Conservation (phyloP, 2,888 invertebrate species). For the Augiades crinisus region DNA sequence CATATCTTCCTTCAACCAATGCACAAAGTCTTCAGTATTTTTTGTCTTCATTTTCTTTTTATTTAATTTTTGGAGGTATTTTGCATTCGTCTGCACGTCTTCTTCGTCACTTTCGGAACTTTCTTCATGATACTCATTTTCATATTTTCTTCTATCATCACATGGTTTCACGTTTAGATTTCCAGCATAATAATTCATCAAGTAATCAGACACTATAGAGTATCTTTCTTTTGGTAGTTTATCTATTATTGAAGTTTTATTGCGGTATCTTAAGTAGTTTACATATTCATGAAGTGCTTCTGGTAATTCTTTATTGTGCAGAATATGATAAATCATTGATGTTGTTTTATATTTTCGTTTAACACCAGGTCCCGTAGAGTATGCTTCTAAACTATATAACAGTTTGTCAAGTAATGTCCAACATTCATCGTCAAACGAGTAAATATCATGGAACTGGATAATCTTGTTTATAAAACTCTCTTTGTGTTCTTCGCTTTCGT, state of each 20-base stretch:
- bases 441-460: constrained; percentile 41
- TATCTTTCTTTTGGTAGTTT: constrained; percentile 5
- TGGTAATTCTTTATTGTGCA: constrained; percentile 44
- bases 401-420: constrained; percentile 51
- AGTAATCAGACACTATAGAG: background rate
- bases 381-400: constrained; percentile 47
- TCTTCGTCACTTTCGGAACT: background rate
- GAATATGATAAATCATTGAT: constrained; percentile 41
- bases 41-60: too few relatives aligned
- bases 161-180: background rate
- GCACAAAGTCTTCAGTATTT: constrained; percentile 29
- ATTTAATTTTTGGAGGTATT: too few relatives aligned
- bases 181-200: background rate
- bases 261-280: background rate
- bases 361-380: constrained; percentile 31
- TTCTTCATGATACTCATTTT: background rate
- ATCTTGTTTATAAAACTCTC: constrained; percentile 44
- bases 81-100: constrained; percentile 2
- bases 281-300: constrained; percentile 34
- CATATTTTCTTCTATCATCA: background rate
- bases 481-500: constrained; percentile 44
- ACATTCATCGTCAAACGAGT: constrained; percentile 47
- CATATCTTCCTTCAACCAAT: constrained; percentile 39
- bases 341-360: constrained; percentile 16
- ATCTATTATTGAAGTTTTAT: constrained; percentile 10